Evolutionary conservation across 2,113 vertebrate species (phyloP).

Genomic region (Campylomormyrus numenius): DNA sequence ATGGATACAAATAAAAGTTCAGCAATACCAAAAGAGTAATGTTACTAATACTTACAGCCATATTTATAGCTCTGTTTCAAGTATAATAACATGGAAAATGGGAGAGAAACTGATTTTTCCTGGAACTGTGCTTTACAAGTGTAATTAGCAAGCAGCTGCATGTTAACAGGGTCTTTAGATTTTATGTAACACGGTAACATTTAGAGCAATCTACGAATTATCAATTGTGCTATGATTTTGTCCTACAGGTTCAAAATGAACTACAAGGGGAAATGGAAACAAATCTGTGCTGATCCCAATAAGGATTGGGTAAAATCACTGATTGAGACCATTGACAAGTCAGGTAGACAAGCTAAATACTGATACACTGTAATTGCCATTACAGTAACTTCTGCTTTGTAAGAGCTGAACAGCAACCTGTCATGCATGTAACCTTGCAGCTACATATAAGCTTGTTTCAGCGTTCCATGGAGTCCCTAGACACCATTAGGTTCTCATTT

Average conservation of each 20-base stretch:
- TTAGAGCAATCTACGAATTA: neutral
- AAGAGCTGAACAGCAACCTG: neutral
- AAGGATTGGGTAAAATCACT: neutral
- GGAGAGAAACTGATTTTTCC: neutral
- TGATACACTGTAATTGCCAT: neutral
- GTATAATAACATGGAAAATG: neutral
- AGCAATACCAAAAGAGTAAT: neutral
- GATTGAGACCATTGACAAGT: neutral
- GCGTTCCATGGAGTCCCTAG: neutral
- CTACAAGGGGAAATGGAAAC: neutral
- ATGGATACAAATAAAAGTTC: neutral
- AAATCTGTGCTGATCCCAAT: conserved; percentile 28
- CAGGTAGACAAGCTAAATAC: neutral
- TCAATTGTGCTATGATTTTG: neutral
- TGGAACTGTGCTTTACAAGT: neutral
- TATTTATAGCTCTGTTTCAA: neutral
- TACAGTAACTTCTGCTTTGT: neutral
- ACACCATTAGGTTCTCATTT: neutral
- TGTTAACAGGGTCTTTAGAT: neutral
- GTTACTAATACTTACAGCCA: neutral
- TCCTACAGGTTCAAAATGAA: conserved; percentile 16
- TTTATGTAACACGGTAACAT: neutral
- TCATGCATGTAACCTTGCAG: neutral
- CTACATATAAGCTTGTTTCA: neutral
- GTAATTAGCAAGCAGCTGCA: neutral